Conservation (phyloP, 2,888 invertebrate species). For the Drosophila peninsularis region DNA sequence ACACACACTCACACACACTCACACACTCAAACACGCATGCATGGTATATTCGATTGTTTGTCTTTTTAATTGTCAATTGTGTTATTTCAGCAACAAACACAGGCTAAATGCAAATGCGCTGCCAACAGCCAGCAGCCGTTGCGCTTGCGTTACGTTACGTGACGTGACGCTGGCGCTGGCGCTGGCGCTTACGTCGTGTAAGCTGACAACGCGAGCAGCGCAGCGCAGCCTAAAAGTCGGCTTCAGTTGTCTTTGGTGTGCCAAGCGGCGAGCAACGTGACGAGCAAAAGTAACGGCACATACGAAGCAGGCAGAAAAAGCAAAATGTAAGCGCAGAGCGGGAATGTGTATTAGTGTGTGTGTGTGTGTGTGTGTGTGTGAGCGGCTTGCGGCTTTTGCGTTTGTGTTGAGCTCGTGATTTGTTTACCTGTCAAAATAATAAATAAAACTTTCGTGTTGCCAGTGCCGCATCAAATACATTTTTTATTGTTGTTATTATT, state of each 20-base stretch:
- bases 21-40: not conserved
- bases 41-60: slow-evolving; percentile 31
- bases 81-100: slow-evolving; percentile 27
- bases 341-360: slow-evolving; percentile 17
- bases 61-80: slow-evolving; percentile 66
- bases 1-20: not conserved
- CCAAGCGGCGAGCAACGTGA: slow-evolving; percentile 52
- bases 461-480: slow-evolving; percentile 74
- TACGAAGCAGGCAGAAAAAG: slow-evolving; percentile 12
- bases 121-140: slow-evolving; percentile 23
- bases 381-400: slow-evolving; percentile 29
- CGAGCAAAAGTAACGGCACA: slow-evolving; percentile 27
- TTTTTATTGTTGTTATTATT: slow-evolving; percentile 44
- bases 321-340: slow-evolving; percentile 60
- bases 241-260: slow-evolving; percentile 66
- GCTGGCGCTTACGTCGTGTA: slow-evolving; percentile 29
- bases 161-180: not conserved
- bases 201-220: slow-evolving; percentile 35
- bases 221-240: slow-evolving; percentile 78
- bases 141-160: slow-evolving; percentile 25
- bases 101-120: slow-evolving; percentile 39
- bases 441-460: slow-evolving; percentile 79
- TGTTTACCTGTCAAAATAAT: slow-evolving; percentile 81
- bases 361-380: slow-evolving; percentile 33
- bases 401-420: slow-evolving; percentile 67